phyloP scores from a whole-genome alignment of 2,113 vertebrate species.

The Rhinopomastus cyanomelas region DNA sequence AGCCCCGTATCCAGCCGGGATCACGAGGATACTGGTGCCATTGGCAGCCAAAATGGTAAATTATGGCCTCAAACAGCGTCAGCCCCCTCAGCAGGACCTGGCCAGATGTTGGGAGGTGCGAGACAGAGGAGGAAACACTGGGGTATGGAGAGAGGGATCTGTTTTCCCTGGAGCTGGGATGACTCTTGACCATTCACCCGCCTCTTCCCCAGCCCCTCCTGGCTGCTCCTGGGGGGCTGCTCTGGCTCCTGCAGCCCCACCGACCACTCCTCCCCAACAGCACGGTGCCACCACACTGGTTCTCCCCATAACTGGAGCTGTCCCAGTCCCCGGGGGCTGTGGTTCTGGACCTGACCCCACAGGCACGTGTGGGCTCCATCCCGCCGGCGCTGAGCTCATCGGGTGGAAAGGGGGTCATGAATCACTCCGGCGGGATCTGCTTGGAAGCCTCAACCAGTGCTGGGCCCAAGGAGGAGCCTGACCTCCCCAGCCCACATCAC shows the following conservation, averaged over 20 bases:
- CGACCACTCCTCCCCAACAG: background rate
- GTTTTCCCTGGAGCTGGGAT: background rate
- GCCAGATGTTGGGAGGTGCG: background rate
- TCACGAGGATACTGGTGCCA: background rate
- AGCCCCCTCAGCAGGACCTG: background rate
- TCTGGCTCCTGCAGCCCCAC: rapidly evolving
- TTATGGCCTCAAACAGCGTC: background rate
- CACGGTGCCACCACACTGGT: rapidly evolving
- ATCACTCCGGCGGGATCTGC: rapidly evolving
- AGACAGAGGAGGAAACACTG: background rate
- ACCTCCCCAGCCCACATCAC: too few relatives aligned
- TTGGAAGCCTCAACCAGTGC: background rate
- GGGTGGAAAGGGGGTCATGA: background rate
- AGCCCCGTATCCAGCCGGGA: background rate
- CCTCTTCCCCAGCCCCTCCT: background rate
- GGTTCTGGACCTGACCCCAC: rapidly evolving
- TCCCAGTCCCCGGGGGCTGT: background rate
- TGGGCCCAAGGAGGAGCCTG: too few relatives aligned
- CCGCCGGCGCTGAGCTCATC: background rate
- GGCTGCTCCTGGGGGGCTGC: rapidly evolving
- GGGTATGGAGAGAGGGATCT: background rate
- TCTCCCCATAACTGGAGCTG: background rate
- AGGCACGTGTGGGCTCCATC: background rate
- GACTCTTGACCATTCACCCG: rapidly evolving
- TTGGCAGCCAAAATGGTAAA: rapidly evolving